These are phyloP conservation scores for Nebria brevicollis DNA, from an alignment of 2,888 invertebrate species.

Conservation along the genomic window DNA sequence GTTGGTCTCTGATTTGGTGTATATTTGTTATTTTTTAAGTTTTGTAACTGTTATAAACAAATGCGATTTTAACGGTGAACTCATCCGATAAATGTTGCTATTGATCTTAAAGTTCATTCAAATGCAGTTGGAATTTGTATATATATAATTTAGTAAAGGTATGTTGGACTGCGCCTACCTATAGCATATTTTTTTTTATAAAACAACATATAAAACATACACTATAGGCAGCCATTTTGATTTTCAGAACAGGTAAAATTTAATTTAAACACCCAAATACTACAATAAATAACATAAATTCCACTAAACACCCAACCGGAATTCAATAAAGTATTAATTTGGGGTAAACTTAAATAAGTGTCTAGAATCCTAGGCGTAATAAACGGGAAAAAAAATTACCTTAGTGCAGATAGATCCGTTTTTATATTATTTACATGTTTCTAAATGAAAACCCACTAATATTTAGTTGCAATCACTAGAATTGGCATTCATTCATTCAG, in stretches of 20 bases:
- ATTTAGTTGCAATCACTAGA: neutral
- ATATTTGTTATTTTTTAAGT: neutral
- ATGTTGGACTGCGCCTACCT: slow-evolving; percentile 25
- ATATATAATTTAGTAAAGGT: slow-evolving; percentile 35
- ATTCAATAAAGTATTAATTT: neutral
- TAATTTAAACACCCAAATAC: slow-evolving; percentile 30
- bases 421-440: slow-evolving; percentile 33
- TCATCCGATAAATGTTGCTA: neutral
- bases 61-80: neutral
- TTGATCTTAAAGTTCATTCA: slow-evolving; percentile 13
- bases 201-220: slow-evolving; percentile 32
- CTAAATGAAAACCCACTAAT: slow-evolving; percentile 14
- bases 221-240: slow-evolving; percentile 34
- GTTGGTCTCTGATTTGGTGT: too few species aligned
- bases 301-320: neutral
- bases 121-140: slow-evolving; percentile 35
- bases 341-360: neutral
- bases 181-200: slow-evolving; percentile 33
- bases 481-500: neutral
- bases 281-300: neutral
- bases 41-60: neutral
- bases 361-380: neutral
- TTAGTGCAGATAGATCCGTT: neutral
- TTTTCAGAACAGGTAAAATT: slow-evolving; percentile 43
- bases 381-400: neutral